These are phyloP conservation scores for Aplocera efformata DNA, from an alignment of 2,888 invertebrate genomes.

Conservation along the genomic window DNA sequence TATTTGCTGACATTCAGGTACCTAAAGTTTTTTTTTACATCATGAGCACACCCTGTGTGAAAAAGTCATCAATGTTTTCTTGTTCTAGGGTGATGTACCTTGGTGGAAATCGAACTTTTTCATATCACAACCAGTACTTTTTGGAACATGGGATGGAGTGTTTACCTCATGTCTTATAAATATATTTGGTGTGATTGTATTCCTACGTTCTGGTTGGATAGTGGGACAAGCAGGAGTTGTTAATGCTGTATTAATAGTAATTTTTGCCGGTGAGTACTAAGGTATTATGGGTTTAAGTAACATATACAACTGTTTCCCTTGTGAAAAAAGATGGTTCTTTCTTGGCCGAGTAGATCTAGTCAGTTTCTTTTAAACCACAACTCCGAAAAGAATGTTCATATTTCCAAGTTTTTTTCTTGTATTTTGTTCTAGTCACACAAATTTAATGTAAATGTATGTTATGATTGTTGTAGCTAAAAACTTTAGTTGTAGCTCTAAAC, in stretches of 20 bases:
- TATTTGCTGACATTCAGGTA: conserved; percentile 95
- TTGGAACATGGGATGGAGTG: conserved; percentile 99
- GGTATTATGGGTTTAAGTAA: conserved; percentile 1
- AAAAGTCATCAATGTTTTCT: no score
- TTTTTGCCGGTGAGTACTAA: conserved; percentile 91
- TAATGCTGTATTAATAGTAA: conserved; percentile 88
- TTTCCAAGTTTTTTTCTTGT: no score
- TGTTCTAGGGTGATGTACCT: conserved; percentile 85
- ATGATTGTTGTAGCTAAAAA: no score
- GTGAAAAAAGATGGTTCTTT: no score
- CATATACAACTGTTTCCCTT: no score
- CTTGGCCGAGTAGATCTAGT: conserved; percentile 1
- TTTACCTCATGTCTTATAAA: conserved; percentile 98
- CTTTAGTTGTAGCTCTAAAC: no score
- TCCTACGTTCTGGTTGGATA: conserved; percentile 98
- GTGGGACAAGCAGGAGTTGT: conserved; percentile 94
- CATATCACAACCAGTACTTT: conserved; percentile 95
- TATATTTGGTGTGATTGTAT: conserved; percentile 98
- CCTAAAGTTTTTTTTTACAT: conserved; percentile 7
- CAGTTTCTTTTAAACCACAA: neutral
- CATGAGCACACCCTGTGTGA: no score
- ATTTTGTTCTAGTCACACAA: no score
- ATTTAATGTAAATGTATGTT: no score
- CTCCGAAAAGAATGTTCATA: no score
- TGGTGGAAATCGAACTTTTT: conserved; percentile 99